These are phyloP conservation scores for Scaptodrosophila lebanonensis DNA, from an alignment of 1,140 invertebrate genomes.

Conservation along the genomic window DNA sequence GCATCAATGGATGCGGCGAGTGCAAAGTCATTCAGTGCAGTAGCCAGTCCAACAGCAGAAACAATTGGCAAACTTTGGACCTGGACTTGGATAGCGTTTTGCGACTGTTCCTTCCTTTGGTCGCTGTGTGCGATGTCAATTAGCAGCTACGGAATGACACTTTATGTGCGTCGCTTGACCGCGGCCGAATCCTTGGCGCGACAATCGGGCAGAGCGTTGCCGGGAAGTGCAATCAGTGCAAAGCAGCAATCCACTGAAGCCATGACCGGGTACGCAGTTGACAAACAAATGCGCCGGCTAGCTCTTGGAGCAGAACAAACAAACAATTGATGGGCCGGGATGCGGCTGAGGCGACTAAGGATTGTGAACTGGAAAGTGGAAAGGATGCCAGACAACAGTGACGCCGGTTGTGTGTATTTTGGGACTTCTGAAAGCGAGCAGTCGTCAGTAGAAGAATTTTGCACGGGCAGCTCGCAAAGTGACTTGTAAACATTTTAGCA, in stretches of 20 bases:
- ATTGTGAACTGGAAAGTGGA: conserved; percentile 1
- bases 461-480: conserved; percentile 46
- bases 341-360: conserved; percentile 11
- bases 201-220: conserved; percentile 65
- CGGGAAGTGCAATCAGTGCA: conserved; percentile 75
- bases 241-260: conserved; percentile 54
- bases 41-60: conserved; percentile 38
- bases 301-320: conserved; percentile 46
- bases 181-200: conserved; percentile 38
- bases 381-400: conserved; percentile 50
- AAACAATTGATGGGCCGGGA: conserved; percentile 67
- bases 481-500: conserved; percentile 76
- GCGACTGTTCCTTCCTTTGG: conserved; percentile 20
- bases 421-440: conserved; percentile 57
- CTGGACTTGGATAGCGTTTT: conserved; percentile 3
- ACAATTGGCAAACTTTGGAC: conserved; percentile 52
- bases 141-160: conserved; percentile 76
- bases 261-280: conserved; percentile 71
- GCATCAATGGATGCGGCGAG: conserved; percentile 69
- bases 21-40: too few relatives aligned
- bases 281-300: conserved; percentile 62
- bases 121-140: conserved; percentile 74
- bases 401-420: conserved; percentile 53
- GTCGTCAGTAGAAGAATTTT: too few relatives aligned
- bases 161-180: conserved; percentile 74